Percentiles rank a stretch among this genome's conserved stretches.
Evolutionary conservation across 2,888 invertebrate species (phyloP).

Genomic region (Helicoverpa assulta): DNA sequence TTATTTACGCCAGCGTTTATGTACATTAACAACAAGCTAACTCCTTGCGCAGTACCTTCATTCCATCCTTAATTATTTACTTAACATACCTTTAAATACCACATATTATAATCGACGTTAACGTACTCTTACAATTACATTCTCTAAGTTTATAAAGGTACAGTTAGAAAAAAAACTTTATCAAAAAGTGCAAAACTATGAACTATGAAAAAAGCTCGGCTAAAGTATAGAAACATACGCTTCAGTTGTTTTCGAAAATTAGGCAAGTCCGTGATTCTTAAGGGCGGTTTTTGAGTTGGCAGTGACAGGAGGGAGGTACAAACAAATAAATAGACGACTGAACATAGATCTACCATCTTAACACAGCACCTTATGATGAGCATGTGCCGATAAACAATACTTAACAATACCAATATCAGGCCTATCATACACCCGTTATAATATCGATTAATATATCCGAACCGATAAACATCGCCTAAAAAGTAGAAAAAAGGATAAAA

Average conservation of each 20-base stretch:
- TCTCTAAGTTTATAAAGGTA: constrained; percentile 49
- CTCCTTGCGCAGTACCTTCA: constrained; percentile 45
- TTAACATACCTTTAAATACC: constrained; percentile 56
- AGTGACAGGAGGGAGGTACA: constrained; percentile 38
- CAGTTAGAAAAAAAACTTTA: constrained; percentile 27
- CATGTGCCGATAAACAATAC: constrained; percentile 43
- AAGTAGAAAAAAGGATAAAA: constrained; percentile 43
- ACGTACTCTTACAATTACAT: constrained; percentile 43
- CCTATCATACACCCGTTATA: constrained; percentile 36
- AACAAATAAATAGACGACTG: constrained; percentile 28
- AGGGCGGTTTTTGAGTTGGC: constrained; percentile 20
- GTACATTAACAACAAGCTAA: constrained; percentile 76
- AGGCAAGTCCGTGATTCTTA: constrained; percentile 12
- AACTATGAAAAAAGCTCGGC: constrained; percentile 19
- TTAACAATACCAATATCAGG: constrained; percentile 38
- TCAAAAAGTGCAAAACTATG: constrained; percentile 48
- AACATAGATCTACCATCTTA: constrained; percentile 47
- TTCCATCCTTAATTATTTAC: constrained; percentile 38
- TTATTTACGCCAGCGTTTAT: constrained; percentile 81
- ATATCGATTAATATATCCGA: constrained; percentile 47
- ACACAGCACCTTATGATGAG: constrained; percentile 59
- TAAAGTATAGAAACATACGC: constrained; percentile 4
- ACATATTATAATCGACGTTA: constrained; percentile 56
- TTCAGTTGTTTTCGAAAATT: constrained; percentile 19
- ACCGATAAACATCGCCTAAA: constrained; percentile 42